A percentile compares a stretch with the other conserved stretches of the same genome.
Conservation (phyloP, 2,797 vertebrate species). For the Karalla daura region DNA sequence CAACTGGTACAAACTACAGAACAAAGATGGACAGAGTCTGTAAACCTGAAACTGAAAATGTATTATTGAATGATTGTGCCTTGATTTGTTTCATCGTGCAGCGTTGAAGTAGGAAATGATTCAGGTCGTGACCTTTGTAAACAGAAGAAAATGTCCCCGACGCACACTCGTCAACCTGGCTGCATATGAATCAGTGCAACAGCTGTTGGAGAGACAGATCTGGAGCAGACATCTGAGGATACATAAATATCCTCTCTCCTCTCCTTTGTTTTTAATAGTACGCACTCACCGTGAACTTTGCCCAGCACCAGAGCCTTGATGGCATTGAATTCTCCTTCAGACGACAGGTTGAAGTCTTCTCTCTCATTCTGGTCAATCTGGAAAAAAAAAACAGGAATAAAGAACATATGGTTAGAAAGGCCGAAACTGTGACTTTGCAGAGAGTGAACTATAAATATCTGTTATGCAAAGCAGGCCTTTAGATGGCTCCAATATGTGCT, state of each 20-base stretch:
- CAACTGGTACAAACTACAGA: too few relatives aligned
- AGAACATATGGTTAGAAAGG: too few relatives aligned
- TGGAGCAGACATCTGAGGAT: constrained; percentile 24
- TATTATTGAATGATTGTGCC: too few relatives aligned
- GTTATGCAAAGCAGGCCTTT: background rate
- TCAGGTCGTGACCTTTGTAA: too few relatives aligned
- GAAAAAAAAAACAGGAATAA: background rate
- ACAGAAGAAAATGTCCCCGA: too few relatives aligned
- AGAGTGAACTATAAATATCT: background rate
- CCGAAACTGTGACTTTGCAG: background rate
- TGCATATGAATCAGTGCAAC: too few relatives aligned
- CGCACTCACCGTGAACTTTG: constrained; percentile 87
- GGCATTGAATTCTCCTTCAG: constrained; percentile 89
- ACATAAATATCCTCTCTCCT: constrained; percentile 20
- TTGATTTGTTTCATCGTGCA: too few relatives aligned
- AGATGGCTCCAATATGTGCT: background rate
- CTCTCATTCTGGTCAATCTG: constrained; percentile 88
- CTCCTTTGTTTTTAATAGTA: too few relatives aligned
- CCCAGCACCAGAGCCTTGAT: constrained; percentile 90
- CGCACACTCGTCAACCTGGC: too few relatives aligned
- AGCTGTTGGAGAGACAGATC: background rate
- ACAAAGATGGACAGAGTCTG: too few relatives aligned
- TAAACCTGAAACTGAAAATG: too few relatives aligned
- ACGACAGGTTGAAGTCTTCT: constrained; percentile 88
- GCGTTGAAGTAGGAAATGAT: too few relatives aligned